Conservation (phyloP, 2,113 vertebrate genomes). For the Tetrax tetrax region DNA sequence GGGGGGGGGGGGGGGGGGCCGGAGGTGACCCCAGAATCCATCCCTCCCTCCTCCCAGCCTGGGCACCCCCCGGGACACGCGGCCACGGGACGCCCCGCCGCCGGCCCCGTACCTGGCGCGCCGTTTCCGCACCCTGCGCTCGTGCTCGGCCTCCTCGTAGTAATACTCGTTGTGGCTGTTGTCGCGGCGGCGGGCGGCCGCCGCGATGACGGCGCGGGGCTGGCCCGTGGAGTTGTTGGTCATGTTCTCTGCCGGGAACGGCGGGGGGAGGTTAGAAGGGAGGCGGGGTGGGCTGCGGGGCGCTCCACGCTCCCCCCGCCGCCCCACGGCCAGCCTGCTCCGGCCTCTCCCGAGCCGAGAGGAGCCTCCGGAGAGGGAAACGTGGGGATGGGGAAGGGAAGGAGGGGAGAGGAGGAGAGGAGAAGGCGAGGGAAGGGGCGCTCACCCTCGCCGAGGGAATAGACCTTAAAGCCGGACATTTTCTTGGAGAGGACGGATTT, state of each 20-base stretch:
- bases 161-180: constrained; percentile 96
- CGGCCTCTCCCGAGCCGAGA: background rate
- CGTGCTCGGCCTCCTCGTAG: constrained; percentile 95
- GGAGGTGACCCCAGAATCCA: background rate
- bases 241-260: constrained; percentile 79
- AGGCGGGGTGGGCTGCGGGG: rapidly evolving
- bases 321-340: background rate
- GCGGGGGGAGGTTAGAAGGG: background rate
- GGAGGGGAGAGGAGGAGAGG: background rate
- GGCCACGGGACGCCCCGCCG: too few relatives aligned
- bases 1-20: too few relatives aligned
- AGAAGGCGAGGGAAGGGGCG: background rate
- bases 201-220: constrained; percentile 91
- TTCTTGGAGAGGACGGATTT: constrained; percentile 97
- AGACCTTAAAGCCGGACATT: constrained; percentile 97
- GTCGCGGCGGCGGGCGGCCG: constrained; percentile 88
- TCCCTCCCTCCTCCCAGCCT: too few relatives aligned
- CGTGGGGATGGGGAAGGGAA: background rate
- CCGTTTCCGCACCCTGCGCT: constrained; percentile 89
- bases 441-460: constrained; percentile 94
- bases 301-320: too few relatives aligned
- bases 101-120: constrained; percentile 83
- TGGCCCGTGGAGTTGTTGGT: constrained; percentile 93
- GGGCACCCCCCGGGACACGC: too few relatives aligned
- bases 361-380: background rate